Conservation (phyloP, 2,797 vertebrate genomes). For the Eurystomus glaucurus region DNA sequence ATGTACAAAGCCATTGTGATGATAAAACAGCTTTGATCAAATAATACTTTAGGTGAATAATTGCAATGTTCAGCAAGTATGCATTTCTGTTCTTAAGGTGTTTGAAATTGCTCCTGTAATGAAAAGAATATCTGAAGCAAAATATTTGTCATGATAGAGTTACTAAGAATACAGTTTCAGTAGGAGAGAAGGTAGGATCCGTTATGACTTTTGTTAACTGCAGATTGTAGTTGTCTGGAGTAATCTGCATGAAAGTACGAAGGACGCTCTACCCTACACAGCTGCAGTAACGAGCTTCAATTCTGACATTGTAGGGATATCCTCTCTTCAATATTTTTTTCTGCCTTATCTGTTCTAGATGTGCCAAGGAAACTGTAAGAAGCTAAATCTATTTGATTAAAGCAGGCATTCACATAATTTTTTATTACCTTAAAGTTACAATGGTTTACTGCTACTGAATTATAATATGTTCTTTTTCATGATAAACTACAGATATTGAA, state of each 20-base stretch:
- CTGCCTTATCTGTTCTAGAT: not conserved
- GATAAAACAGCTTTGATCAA: not conserved
- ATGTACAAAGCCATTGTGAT: not conserved
- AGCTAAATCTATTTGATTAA: not conserved
- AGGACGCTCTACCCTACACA: not conserved
- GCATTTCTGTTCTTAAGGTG: not conserved
- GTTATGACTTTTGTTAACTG: not conserved
- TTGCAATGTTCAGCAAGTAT: not conserved
- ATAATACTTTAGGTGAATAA: not conserved
- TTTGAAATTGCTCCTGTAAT: not conserved
- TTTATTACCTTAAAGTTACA: not conserved
- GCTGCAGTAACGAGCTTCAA: not conserved
- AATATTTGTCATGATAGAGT: not conserved
- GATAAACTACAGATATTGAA: not conserved
- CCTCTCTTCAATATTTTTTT: not conserved
- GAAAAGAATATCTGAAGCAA: not conserved
- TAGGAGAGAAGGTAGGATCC: not conserved
- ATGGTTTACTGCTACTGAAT: not conserved
- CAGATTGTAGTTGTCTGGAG: not conserved
- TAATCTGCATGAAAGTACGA: not conserved
- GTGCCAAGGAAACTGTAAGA: not conserved
- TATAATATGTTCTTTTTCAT: slow-evolving; percentile 20
- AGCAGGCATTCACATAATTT: not conserved
- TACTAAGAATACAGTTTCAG: not conserved
- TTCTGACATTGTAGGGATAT: not conserved